These are phyloP conservation scores for Drosophila tristis DNA, from an alignment of 1,140 invertebrate species.

Conservation along the genomic window DNA sequence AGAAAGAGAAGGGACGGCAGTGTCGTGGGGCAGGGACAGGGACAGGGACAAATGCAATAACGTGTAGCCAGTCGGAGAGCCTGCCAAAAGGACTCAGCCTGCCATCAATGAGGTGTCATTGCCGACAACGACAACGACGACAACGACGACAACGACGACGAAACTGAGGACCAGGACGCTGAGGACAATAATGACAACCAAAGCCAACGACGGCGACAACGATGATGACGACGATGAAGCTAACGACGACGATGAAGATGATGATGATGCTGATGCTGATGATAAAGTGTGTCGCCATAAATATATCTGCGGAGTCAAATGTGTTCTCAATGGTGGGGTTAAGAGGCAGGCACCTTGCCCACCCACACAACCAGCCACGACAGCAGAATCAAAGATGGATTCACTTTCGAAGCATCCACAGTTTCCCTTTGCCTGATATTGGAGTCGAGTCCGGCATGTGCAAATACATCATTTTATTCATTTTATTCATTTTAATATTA, in stretches of 20 bases:
- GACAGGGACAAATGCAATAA: conserved; percentile 70
- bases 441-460: conserved; percentile 35
- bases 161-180: conserved; percentile 6
- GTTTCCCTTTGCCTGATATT: conserved; percentile 31
- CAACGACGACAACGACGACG: conserved; percentile 9
- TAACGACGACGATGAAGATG: background rate
- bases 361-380: too few species aligned
- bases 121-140: conserved; percentile 25
- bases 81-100: conserved; percentile 23
- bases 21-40: too few species aligned
- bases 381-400: background rate
- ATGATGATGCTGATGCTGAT: conserved; percentile 36
- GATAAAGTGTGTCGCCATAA: conserved; percentile 63
- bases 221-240: conserved; percentile 21
- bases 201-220: conserved; percentile 46
- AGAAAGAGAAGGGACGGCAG: background rate
- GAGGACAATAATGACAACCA: conserved; percentile 58
- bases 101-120: conserved; percentile 56
- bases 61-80: conserved; percentile 28
- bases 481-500: conserved; percentile 48
- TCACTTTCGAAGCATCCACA: conserved; percentile 1
- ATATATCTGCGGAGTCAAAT: conserved; percentile 66
- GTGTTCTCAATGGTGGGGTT: conserved; percentile 17
- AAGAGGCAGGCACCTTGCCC: conserved; percentile 1
- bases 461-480: conserved; percentile 44